Evolutionary conservation across 2,113 vertebrate genomes (phyloP), one percentile per base, ranked within the genome.

Genomic region (Corythaixoides concolor): DNA sequence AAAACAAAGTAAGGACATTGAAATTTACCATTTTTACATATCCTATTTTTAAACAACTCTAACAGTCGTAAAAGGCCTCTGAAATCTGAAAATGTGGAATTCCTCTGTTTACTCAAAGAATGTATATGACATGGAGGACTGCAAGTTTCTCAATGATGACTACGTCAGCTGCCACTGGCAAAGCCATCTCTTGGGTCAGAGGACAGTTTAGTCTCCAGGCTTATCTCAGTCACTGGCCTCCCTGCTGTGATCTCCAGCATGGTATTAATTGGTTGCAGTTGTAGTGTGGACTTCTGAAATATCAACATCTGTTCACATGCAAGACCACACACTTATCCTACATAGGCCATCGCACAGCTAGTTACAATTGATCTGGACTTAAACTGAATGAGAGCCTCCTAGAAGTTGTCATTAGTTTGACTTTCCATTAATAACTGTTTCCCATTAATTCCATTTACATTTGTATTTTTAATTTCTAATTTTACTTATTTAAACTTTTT

Each of bases 251-350:
- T 84, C 58, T 89, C 73, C 86, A 90, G 73, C 56, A 75, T 49
- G 33, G 49, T 90, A 93, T 78, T 92, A 97, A 97, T 93, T 90
- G 58, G 33, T 92, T 95, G 83, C 90, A 96, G 79, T 75, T 95
- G 81, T 15, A 75, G 68, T 8, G 20, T 13, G 45, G 73, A 70
- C 83, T 96, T 90, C 84, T 72, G 83, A 87, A 92, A 90, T 85
- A 92, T 27, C 85, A 94, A 78, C 83, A 94, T 94, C 68, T 92
- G 83, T 67, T 90, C 92, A 81, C 43, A 82, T 75, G 64, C 69
- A 85, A 50, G 90, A 97, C 90, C 85, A 95, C 90, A 90, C 85
- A 94, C 88, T 96, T 75, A 45, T 21, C 53, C 66, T 67, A 67
- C 52, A 37, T 1, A 75, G 85, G 47, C 41, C 55, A 63, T 74